phyloP scores from a whole-genome alignment of 1,140 invertebrate species.

The Sarcophaga peregrina region DNA sequence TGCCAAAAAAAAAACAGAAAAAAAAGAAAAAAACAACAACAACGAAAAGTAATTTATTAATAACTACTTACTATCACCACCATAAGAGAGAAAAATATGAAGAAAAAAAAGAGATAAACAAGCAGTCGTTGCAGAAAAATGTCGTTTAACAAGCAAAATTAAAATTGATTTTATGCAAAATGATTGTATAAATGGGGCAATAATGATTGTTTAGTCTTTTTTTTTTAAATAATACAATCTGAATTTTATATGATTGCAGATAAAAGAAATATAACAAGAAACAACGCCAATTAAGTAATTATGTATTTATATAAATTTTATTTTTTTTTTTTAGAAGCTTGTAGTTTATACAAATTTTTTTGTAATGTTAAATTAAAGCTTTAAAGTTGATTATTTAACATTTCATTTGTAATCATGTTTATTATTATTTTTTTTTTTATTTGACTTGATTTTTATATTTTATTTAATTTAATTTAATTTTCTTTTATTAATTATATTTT shows the following conservation, averaged over 20 bases:
- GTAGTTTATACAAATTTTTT: constrained; percentile 36
- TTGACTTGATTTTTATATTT: constrained; percentile 42
- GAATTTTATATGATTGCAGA: constrained; percentile 19
- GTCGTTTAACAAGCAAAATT: constrained; percentile 34
- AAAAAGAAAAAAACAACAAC: constrained; percentile 34
- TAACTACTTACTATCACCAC: constrained; percentile 41
- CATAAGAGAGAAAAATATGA: constrained; percentile 34
- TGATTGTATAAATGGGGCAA: constrained; percentile 22
- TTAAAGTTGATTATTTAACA: constrained; percentile 31
- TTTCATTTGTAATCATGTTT: constrained; percentile 33
- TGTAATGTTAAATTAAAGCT: constrained; percentile 13
- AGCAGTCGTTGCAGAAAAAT: neutral
- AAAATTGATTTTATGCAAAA: too few species aligned
- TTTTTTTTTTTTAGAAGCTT: constrained; percentile 31
- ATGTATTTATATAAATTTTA: constrained; percentile 42
- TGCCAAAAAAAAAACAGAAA: constrained; percentile 43
- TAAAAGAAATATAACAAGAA: neutral
- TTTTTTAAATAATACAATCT: neutral
- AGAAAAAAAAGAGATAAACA: constrained; percentile 40
- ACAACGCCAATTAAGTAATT: constrained; percentile 44
- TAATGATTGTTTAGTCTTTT: neutral
- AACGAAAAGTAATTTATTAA: constrained; percentile 39
- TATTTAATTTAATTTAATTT: constrained; percentile 44
- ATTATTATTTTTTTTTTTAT: neutral
- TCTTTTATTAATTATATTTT: constrained; percentile 44